phyloP scores from a whole-genome alignment of 2,888 invertebrate genomes.

The Malthinus flaveolus region DNA sequence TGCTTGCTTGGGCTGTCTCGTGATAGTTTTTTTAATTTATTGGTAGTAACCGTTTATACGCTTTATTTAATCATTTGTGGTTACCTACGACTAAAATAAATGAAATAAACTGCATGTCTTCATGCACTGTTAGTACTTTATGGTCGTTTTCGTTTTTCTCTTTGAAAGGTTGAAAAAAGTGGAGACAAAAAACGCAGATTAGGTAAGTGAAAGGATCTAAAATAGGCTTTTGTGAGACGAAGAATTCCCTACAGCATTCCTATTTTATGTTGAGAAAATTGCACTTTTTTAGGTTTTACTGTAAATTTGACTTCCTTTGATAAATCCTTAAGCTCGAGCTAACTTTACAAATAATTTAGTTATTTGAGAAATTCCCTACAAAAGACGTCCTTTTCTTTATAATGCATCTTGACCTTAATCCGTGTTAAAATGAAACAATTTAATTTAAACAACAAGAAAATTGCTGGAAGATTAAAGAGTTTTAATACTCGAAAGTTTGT shows the following conservation, averaged over 20 bases:
- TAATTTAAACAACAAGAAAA: not conserved
- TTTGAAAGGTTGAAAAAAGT: too few relatives aligned
- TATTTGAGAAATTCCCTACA: not conserved
- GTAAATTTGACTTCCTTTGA: slow-evolving; percentile 17
- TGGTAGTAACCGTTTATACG: too few relatives aligned
- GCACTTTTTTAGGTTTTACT: slow-evolving; percentile 13
- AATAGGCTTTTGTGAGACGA: slow-evolving; percentile 20
- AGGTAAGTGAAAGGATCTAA: slow-evolving; percentile 9
- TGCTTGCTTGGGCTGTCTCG: too few relatives aligned
- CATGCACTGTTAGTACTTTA: too few relatives aligned
- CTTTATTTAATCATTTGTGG: too few relatives aligned
- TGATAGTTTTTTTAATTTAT: too few relatives aligned
- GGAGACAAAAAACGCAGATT: too few relatives aligned
- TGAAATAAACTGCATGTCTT: too few relatives aligned
- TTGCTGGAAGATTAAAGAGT: not conserved
- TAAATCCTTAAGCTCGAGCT: slow-evolving; percentile 4
- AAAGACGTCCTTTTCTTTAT: not conserved
- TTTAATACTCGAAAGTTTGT: not conserved
- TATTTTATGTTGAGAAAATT: slow-evolving; percentile 19
- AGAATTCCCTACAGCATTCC: slow-evolving; percentile 15
- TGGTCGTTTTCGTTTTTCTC: too few relatives aligned
- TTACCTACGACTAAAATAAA: too few relatives aligned
- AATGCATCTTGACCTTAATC: not conserved
- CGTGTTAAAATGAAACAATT: too few relatives aligned
- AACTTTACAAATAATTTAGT: slow-evolving; percentile 6